A percentile compares a stretch with the other conserved stretches of the same genome.
phyloP scores from a whole-genome alignment of 2,797 vertebrate genomes.

The Gambelia wislizenii region DNA sequence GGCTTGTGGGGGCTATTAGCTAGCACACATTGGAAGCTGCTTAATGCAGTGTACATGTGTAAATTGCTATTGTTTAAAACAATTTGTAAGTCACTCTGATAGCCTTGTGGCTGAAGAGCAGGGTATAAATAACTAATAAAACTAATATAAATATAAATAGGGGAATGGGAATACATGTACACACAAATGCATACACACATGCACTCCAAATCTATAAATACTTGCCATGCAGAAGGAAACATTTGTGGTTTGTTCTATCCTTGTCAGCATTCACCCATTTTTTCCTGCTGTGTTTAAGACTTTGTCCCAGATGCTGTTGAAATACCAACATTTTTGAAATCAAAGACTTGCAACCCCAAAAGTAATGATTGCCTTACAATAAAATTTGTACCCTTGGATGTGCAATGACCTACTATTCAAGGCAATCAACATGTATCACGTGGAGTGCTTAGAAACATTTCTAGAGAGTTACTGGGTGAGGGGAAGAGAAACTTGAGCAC shows the following conservation, averaged over 20 bases:
- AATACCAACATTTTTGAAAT: background rate
- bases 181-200: background rate
- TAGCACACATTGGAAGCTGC: no score
- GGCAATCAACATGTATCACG: background rate
- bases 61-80: no score
- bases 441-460: background rate
- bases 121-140: no score
- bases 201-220: background rate
- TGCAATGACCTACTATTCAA: background rate
- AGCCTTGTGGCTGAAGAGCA: no score
- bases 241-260: background rate
- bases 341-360: background rate
- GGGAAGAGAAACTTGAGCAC: background rate
- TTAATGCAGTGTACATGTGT: no score
- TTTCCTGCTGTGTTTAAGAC: no score
- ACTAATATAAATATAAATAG: no score
- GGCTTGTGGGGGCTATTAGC: no score
- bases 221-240: background rate
- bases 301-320: background rate
- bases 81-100: no score
- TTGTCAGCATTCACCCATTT: background rate
- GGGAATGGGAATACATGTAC: background rate
- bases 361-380: background rate
- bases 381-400: background rate
- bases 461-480: background rate